Evolutionary conservation across 2,113 vertebrate species (phyloP), one percentile per base, ranked within the genome.

Genomic region (Urocitellus parryii): DNA sequence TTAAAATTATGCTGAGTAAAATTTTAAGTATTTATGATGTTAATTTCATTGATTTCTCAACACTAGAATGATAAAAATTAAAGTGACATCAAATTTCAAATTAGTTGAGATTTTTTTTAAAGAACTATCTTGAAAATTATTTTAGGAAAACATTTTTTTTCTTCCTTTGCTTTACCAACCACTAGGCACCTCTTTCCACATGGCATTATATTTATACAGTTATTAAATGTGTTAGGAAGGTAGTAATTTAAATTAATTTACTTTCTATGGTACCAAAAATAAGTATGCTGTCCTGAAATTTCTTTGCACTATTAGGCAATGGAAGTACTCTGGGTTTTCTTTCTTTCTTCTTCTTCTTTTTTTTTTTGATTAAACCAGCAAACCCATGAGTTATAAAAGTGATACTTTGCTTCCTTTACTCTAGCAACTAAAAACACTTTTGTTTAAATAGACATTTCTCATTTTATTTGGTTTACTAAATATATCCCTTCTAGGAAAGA

Each of bases 381-480:
- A 93, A 91, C 58, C 25, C 79, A 51, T 74, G 29, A 87, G 58
- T 84, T 87, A 77, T 78, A 94, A 94, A 96, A 88, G 37, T 56
- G 93, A 93, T 85, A 37, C n/a, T 73, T 83, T 51, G n/a, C 76
- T 91, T 90, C 85, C 45, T 89, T 97, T 96, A 86, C 27, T 93
- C 45, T 10, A 91, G 45, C 17, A 96, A 87, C n/a, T 91, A 67
- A 96, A 94, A 80, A 39, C 45, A 96, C 65, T 94, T 61, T 74
- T 93, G 73, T 88, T 93, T 91, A 83, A 96, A 53, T 39, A 93
- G 39, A 83, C 90, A 85, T 86, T 93, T 87, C 58, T 96, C 37
- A 65, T 96, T 96, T 96, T 93, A 93, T 96, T 97, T 97, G 77
- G 63, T 87, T 96, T 96, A 85, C 94, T 96, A 97, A 97, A 97